phyloP scores from a whole-genome alignment of 2,888 invertebrate species.

The Drosophila antonietae region DNA sequence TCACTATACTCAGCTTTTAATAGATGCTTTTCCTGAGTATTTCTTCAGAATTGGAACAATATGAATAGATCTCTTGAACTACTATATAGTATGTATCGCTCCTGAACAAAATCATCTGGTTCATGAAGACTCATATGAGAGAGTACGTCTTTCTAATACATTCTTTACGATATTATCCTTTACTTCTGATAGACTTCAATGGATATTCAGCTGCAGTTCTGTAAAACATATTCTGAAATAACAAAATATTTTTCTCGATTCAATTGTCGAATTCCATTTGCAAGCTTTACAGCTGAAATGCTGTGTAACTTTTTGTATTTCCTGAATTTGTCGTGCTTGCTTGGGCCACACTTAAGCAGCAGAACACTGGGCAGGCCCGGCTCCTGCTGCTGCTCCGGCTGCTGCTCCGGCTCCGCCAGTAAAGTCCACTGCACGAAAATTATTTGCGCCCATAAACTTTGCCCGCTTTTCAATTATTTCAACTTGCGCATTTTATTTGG shows the following conservation, averaged over 20 bases:
- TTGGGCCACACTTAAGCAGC: neutral
- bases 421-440: conserved; percentile 47
- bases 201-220: neutral
- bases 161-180: neutral
- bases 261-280: neutral
- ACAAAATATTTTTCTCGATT: neutral
- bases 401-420: neutral
- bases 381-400: neutral
- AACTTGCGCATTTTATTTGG: conserved; percentile 60
- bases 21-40: neutral
- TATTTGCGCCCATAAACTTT: conserved; percentile 69
- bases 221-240: neutral
- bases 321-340: conserved; percentile 1
- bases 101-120: neutral
- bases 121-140: too few species aligned
- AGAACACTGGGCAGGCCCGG: neutral
- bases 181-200: neutral
- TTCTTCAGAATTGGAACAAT: neutral
- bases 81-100: neutral
- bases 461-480: conserved; percentile 72
- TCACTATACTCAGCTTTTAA: too few species aligned
- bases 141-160: neutral
- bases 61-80: neutral
- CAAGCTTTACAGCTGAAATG: neutral
- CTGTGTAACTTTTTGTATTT: neutral